Base-by-base conservation (phyloP, 2,888 invertebrate genomes). In the Callimorpha dominula region DNA sequence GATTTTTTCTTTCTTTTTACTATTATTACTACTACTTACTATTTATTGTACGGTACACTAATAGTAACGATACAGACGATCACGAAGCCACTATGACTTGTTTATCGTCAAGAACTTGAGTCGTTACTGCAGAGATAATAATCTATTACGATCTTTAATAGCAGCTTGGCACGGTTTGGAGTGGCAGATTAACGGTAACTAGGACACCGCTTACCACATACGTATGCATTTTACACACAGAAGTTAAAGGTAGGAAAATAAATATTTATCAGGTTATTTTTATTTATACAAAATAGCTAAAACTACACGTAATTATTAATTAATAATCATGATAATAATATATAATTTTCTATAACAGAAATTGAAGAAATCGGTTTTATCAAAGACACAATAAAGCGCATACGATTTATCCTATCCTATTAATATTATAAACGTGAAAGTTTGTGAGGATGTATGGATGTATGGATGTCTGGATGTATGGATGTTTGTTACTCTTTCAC, bases 101-200 rank as follows among this genome's bases (percentile, higher is more conserved):
- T 54, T 54, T 54, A 54, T 20, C 54, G 54, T 20, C 9, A 54
- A 54, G n/a, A 54, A 54, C 54, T 54, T 54, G 54, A 54, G 54
- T 54, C 54, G n/a, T 54, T 54, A 54, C n/a, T 54, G 54, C 4
- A 54, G 54, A n/a, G 54, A 54, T 54, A 54, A 54, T 54, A 54
- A 54, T 54, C 54, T 54, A n/a, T 54, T 54, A 54, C 54, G 54
- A 54, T 54, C 54, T 54, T 54, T 54, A 54, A 54, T 20, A n/a
- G 54, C n/a, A n/a, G 54, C 54, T 54, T 54, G 20, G 54, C 54
- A 54, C 54, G 54, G 54, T 20, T 54, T 20, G 54, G 9, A 54
- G 54, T 54, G 11, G 54, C n/a, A 54, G n/a, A 54, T 54, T 54
- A 54, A 54, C 54, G n/a, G 20, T 54, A 54, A 54, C 20, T 54